Conservation (phyloP, 2,797 vertebrate genomes). For the Lepilemur ruficaudatus region DNA sequence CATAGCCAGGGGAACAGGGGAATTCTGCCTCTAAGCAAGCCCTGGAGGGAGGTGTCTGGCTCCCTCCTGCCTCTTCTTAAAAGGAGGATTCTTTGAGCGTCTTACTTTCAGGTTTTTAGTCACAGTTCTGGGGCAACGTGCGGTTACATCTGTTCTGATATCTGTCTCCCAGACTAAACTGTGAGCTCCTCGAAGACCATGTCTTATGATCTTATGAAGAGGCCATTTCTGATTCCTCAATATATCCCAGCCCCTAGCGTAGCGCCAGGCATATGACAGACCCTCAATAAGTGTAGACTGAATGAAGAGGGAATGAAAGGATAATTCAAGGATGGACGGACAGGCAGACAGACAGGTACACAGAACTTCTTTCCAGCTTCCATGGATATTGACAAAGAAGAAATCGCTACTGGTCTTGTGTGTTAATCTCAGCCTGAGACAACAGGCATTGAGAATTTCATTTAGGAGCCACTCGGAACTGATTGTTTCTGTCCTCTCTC, state of each 20-base stretch:
- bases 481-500: background rate
- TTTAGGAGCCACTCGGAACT: background rate
- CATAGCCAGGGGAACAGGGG: rapidly evolving
- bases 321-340: background rate
- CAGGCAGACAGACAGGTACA: background rate
- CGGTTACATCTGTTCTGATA: background rate
- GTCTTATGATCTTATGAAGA: background rate
- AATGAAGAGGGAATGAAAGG: background rate
- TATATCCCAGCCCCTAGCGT: background rate
- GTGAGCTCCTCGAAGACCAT: background rate
- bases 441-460: background rate
- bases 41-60: background rate
- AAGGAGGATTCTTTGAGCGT: background rate
- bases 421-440: background rate
- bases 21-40: background rate
- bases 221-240: background rate
- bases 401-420: background rate
- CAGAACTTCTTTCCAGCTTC: background rate
- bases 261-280: background rate
- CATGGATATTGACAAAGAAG: background rate
- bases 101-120: background rate
- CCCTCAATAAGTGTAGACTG: background rate
- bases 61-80: background rate
- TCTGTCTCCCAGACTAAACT: background rate
- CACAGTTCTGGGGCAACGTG: background rate